Base-by-base conservation (phyloP, 2,888 invertebrate species). In the Cinara cedri region DNA sequence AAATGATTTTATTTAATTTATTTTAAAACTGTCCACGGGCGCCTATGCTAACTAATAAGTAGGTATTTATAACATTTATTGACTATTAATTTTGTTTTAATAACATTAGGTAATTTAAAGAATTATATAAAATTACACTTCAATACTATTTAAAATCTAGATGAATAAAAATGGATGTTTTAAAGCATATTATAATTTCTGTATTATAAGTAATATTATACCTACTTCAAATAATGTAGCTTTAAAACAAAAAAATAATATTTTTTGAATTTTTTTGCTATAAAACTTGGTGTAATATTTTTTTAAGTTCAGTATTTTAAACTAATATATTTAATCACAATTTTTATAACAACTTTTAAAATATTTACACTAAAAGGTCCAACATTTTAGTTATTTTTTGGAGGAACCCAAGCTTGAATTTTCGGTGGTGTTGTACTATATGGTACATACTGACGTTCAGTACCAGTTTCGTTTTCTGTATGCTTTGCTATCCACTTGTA, bases 351-450 rank as follows among this genome's bases (percentile, higher is more conserved):
- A 71, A 55, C 42, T 44, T 19, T 66, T 54, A 21, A 44, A 62
- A 80, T 71, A 72, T 70, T 44, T 71, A 78, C 76, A 71, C 75
- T 81, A 71, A 44, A 66, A 26, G 3, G 11, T 13, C 14, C n/a
- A 57, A 11, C 26, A 57, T 4, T 60, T 82, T 81, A 82, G 66
- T 82, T 72, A 55, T 82, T 82, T 75, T 85, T 86, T 68, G 86
- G 85, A 16, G 90, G 90, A 74, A 86, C 85, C 99, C 99, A 99
- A 2, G 94, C 88, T 85, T 97, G 89, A 49, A 99, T 89, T 87
- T 98, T 98, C 1, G 94, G 91, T 34, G 86, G 87, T 0, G 94
- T 94, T 3, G 99, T 99, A 82, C 91, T 91, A 86, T 97, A 99
- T 0, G 99, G 98, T 83, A 93, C 91, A 85, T 96, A 99, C 83